phyloP scores from a whole-genome alignment of 2,113 vertebrate species.

The Irena cyanogastra region DNA sequence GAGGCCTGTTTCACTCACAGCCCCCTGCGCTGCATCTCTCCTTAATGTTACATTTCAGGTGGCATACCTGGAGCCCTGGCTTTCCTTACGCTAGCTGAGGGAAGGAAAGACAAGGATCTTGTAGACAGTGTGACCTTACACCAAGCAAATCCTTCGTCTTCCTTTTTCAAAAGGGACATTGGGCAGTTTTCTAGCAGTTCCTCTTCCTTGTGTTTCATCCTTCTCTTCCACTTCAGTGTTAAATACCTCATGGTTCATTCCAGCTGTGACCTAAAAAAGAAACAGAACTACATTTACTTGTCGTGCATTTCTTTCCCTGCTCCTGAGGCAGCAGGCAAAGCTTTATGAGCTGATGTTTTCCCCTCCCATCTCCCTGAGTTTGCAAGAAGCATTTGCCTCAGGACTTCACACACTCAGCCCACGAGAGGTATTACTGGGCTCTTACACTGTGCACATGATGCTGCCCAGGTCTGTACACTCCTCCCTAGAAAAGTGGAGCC shows the following conservation, averaged over 20 bases:
- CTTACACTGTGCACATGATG: neutral
- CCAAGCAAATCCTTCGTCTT: neutral
- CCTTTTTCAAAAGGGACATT: neutral
- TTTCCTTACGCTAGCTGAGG: neutral
- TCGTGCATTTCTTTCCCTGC: neutral
- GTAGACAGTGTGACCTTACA: neutral
- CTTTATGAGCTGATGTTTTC: neutral
- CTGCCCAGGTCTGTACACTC: neutral
- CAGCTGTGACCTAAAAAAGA: slow-evolving; percentile 2
- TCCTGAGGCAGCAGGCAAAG: neutral
- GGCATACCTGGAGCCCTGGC: neutral
- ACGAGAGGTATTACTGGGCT: neutral
- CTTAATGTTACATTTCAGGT: neutral
- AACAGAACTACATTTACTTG: neutral
- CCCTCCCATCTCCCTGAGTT: neutral
- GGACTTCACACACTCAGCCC: neutral
- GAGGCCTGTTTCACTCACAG: neutral
- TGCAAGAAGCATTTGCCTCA: neutral
- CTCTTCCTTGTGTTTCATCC: neutral
- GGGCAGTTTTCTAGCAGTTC: neutral
- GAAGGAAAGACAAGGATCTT: neutral
- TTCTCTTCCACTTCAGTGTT: neutral
- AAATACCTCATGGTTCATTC: neutral
- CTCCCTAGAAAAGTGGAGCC: neutral
- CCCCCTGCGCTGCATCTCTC: neutral